Evolutionary conservation across 2,888 invertebrate genomes (phyloP).

Genomic region (Ormyrus thymus): DNA sequence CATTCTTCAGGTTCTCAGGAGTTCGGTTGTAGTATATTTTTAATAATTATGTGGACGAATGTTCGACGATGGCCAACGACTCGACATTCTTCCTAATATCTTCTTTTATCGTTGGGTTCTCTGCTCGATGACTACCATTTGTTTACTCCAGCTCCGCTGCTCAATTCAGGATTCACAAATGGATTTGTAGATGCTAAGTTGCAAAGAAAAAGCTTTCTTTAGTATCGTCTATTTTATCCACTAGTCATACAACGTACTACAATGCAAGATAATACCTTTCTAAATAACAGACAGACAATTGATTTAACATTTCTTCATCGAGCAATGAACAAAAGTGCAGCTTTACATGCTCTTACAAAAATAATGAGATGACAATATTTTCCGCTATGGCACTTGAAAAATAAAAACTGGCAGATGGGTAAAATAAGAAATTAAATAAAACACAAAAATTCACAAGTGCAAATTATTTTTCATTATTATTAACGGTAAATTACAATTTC

Average conservation of each 20-base stretch:
- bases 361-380: not conserved
- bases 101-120: constrained; percentile 49
- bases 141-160: constrained; percentile 62
- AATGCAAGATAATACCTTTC: no score
- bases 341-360: constrained; percentile 5
- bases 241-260: not conserved
- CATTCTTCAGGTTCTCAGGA: not conserved
- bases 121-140: constrained; percentile 69
- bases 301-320: not conserved
- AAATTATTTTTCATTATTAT: constrained; percentile 11
- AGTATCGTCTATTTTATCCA: not conserved
- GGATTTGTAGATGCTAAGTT: constrained; percentile 69
- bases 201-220: constrained; percentile 29
- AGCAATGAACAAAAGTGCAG: not conserved
- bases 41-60: constrained; percentile 51
- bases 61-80: constrained; percentile 36
- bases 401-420: constrained; percentile 9
- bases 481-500: not conserved
- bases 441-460: constrained; percentile 37
- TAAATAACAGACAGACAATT: no score
- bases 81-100: constrained; percentile 19
- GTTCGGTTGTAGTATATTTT: constrained; percentile 1
- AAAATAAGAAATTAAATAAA: constrained; percentile 36
- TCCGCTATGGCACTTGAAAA: not conserved
- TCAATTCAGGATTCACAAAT: constrained; percentile 68